Evolutionary conservation across 2,113 vertebrate species (phyloP).

Genomic region (Pedionomus torquatus): DNA sequence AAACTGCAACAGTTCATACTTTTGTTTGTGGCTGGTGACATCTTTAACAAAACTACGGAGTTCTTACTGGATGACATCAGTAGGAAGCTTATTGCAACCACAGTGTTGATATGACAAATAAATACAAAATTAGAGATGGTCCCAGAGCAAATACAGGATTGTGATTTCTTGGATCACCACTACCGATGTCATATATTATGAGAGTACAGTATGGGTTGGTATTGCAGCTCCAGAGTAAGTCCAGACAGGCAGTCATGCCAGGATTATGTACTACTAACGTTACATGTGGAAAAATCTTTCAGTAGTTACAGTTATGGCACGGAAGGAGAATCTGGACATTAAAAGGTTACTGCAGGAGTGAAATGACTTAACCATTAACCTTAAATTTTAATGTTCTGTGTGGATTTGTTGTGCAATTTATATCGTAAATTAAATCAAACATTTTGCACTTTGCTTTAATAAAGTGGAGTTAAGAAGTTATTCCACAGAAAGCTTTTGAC

Average conservation of each 20-base stretch:
- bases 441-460: neutral
- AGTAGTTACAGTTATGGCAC: neutral
- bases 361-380: neutral
- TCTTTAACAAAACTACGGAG: neutral
- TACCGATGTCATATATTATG: neutral
- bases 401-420: neutral
- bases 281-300: neutral
- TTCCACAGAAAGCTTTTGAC: neutral
- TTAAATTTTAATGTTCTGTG: neutral
- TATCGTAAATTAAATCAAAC: neutral
- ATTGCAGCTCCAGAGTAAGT: neutral
- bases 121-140: neutral
- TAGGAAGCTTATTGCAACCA: slow-evolving; percentile 1
- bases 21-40: slow-evolving; percentile 44
- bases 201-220: neutral
- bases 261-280: neutral
- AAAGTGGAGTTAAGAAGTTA: neutral
- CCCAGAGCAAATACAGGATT: neutral
- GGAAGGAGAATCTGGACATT: neutral
- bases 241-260: neutral
- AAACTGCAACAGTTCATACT: neutral
- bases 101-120: slow-evolving; percentile 26
- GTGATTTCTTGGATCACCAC: neutral
- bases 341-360: neutral
- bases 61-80: slow-evolving; percentile 14